Conservation (phyloP, 2,888 invertebrate genomes). For the Caenorhabditis sp. region DNA sequence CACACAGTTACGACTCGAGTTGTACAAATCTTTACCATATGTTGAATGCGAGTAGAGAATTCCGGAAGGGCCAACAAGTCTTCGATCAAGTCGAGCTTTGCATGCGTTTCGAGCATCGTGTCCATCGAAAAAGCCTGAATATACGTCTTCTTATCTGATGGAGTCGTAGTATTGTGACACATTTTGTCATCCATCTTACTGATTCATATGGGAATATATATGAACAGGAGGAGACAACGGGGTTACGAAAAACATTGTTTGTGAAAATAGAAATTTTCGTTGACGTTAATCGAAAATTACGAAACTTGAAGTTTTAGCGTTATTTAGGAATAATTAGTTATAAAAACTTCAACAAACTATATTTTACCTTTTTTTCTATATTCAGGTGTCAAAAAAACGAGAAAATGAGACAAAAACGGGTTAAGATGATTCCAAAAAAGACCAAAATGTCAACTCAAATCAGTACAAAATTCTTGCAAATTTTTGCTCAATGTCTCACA, state of each 20-base stretch:
- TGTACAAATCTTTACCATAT: constrained; percentile 50
- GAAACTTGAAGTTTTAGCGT: too few relatives aligned
- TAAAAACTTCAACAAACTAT: not conserved
- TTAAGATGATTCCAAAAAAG: too few relatives aligned
- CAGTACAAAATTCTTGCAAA: too few relatives aligned
- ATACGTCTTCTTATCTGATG: constrained; percentile 4
- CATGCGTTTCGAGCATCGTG: constrained; percentile 48
- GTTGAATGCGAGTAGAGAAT: constrained; percentile 48
- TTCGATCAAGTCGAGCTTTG: constrained; percentile 47
- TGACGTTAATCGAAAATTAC: too few relatives aligned
- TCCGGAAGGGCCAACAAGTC: constrained; percentile 52
- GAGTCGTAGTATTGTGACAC: constrained; percentile 4
- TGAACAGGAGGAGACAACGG: not conserved
- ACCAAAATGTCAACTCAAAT: too few relatives aligned
- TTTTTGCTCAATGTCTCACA: too few relatives aligned
- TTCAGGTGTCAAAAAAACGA: too few relatives aligned
- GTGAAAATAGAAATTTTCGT: not conserved
- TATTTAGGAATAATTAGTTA: not conserved
- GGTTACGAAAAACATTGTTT: not conserved
- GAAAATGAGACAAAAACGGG: too few relatives aligned
- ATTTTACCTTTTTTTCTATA: too few relatives aligned
- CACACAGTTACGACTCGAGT: constrained; percentile 51
- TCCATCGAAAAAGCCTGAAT: constrained; percentile 54
- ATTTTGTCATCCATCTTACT: constrained; percentile 31
- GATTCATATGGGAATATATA: constrained; percentile 40